Percentiles rank a stretch among this genome's conserved stretches.
phyloP scores from a whole-genome alignment of 2,797 vertebrate genomes.

The Schizopygopsis malacanthus region DNA sequence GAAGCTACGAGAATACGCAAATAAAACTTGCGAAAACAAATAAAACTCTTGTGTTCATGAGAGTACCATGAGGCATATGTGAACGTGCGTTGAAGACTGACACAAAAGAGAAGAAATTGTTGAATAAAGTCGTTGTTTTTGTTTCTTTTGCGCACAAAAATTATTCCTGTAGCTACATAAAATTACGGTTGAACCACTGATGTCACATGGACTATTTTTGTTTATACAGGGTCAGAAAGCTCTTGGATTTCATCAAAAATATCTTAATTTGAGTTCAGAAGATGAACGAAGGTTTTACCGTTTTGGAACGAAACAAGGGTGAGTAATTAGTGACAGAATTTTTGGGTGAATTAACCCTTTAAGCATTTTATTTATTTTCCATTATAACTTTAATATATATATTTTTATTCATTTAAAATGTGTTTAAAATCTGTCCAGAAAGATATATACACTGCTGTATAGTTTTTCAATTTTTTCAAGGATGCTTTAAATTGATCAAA shows the following conservation, averaged over 20 bases:
- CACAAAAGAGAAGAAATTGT: background rate
- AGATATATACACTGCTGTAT: background rate
- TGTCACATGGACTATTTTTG: too few relatives aligned
- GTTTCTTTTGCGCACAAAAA: background rate
- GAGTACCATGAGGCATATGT: background rate
- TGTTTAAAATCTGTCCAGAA: too few relatives aligned
- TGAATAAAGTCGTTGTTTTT: background rate
- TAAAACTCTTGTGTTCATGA: background rate
- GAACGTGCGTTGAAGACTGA: background rate
- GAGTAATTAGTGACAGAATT: too few relatives aligned
- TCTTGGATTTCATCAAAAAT: too few relatives aligned
- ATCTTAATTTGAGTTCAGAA: too few relatives aligned
- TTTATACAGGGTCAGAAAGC: too few relatives aligned
- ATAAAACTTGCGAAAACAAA: background rate
- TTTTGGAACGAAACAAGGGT: too few relatives aligned
- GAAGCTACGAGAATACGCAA: background rate
- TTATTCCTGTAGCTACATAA: too few relatives aligned
- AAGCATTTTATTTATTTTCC: background rate
- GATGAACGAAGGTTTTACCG: too few relatives aligned
- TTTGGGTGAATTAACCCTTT: too few relatives aligned
- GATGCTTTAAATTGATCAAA: background rate
- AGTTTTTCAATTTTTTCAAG: background rate
- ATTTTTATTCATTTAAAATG: too few relatives aligned
- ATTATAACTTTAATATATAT: background rate
- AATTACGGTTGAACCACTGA: too few relatives aligned